Evolutionary conservation across 2,113 vertebrate species (phyloP), one percentile per base, ranked within the genome.

Genomic region (Balaenoptera acutorostrata): DNA sequence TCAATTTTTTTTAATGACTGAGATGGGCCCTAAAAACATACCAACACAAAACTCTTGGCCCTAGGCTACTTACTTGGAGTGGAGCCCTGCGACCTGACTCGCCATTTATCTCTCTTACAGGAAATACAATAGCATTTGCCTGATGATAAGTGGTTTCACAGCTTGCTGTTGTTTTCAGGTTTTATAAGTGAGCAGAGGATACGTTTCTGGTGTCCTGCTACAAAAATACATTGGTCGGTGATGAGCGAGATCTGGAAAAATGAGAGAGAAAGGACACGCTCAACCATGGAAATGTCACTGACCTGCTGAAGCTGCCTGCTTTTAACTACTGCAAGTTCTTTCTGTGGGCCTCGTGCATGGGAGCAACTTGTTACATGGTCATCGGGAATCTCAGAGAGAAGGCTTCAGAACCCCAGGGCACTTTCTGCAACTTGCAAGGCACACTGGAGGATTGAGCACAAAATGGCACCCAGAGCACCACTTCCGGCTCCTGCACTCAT

Each of bases 111-210:
- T 83, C 55, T 66, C 18, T 91, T 83, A 44, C 9, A 59, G n/a
- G 44, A 96, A 88, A 81, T 71, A 31, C 27, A 44, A 3, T 74
- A 55, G 31, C 21, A 39, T 61, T 81, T 69, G 49, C 57, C 52
- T 46, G 31, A 77, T 59, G 71, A 71, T 80, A 55, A 93, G 66
- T 57, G 77, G n/a, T 95, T 74, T 97, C 63, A 80, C 44, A n/a
- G 71, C 29, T 78, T 90, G 52, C 84, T 94, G 4, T 97, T 89
- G 46, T 74, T 97, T 96, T 25, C 71, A 98, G 98, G 84, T 88
- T 97, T 85, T 94, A 96, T 80, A 97, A 81, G 66, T 98, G 88
- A 98, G 36, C 46, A 13, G 52, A 88, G 20, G 59, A 63, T 57
- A 15, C 0, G 2, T 21, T 39, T 8, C 59, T 8, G 44, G n/a